Base-by-base conservation (phyloP, 1,140 invertebrate genomes). In the Diachasma alloeum region DNA sequence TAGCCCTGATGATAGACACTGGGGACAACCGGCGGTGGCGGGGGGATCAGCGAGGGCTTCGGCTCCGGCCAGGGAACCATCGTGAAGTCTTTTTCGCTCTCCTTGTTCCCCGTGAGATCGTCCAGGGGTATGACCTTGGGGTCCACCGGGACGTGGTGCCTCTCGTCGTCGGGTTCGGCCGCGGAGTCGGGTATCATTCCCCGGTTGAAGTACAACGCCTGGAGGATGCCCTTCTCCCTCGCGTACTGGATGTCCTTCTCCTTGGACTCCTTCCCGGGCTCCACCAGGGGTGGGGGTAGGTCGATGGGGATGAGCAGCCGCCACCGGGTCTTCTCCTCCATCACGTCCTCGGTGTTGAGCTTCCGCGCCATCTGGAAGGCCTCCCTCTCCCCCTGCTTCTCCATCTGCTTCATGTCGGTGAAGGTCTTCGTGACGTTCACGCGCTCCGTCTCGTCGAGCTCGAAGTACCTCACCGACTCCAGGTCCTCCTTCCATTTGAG, bases 391-490 rank as follows among this genome's bases (percentile, higher is more conserved):
- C 94, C 91, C 78, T 93, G 91, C 75, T 95, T 94, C 84, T 98
- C 97, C 91, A 97, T 93, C 85, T 95, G 93, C 85, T 97, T 97
- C 94, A 97, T 94, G 80, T 97, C 96, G n/a, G 93, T 94, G 88
- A 98, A 98, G 36, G 95, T 95, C 87, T 96, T 95, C 0, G 96
- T 97, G 0, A 98, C 97, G 90, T 98, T 98, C 0, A 97, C 96
- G 84, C 97, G 92, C 90, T 98, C 97, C 4, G 94, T 97, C 89
- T 98, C 97, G 89, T 98, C 97, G 53, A 98, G 87, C 87, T 98
- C 96, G 87, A 99, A 99, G 84, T 94, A 97, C 81, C 94, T 93
- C 53, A 97, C 91, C 78, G 95, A 93, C 83, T 95, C 94, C 17
- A 98, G 89, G 70, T 97, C 93, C 9, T 92, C 91, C 82, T 94